Evolutionary conservation across 2,113 vertebrate genomes (phyloP).

Genomic region (Marmota flaviventris): DNA sequence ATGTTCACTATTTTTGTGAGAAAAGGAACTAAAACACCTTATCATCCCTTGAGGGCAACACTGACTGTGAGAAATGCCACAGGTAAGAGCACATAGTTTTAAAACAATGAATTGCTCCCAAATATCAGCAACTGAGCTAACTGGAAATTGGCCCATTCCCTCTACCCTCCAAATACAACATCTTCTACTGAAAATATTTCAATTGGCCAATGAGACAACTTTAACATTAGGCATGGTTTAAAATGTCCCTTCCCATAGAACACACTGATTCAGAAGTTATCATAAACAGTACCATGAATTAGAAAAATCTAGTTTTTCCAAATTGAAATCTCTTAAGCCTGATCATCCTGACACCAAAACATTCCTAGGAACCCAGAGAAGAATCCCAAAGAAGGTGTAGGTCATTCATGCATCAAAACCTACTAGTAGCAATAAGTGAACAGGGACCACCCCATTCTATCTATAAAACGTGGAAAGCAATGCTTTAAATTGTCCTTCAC

Average conservation of each 20-base stretch:
- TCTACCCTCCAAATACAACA: neutral
- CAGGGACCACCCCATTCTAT: neutral
- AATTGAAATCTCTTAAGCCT: neutral
- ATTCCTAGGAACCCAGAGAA: neutral
- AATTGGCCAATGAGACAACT: neutral
- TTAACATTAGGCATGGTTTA: neutral
- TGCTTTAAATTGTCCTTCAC: neutral
- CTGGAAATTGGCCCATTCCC: neutral
- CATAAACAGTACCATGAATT: neutral
- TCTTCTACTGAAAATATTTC: neutral
- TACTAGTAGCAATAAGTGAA: neutral
- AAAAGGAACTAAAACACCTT: neutral
- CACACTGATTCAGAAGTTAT: neutral
- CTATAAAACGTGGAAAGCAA: neutral
- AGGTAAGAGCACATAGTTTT: neutral
- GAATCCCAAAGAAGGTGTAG: neutral
- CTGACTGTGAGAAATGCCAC: neutral
- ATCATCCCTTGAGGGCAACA: neutral
- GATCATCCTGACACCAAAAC: neutral
- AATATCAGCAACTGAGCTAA: neutral
- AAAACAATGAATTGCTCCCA: neutral
- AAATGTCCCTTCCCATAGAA: neutral
- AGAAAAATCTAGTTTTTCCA: neutral
- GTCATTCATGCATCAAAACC: neutral
- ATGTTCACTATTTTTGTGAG: slow-evolving; percentile 35